Base-by-base conservation (phyloP, 2,113 vertebrate species). In the Camelus dromedarius region DNA sequence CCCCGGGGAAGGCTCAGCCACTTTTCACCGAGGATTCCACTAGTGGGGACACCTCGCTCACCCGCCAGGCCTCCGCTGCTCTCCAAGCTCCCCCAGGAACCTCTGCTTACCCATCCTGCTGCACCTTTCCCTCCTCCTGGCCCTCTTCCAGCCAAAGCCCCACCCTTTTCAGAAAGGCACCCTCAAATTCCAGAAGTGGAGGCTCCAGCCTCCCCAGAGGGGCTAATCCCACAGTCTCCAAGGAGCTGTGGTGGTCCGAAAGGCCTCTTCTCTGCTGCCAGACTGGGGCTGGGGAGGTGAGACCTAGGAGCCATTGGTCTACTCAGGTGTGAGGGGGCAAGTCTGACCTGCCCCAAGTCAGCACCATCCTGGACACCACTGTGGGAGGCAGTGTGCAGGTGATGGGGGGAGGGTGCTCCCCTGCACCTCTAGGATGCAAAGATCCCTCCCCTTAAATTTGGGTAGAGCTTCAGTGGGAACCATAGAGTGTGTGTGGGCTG, bases 1-100 rank as follows among this genome's bases (percentile, higher is more conserved):
- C 86, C 83, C 67, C 52, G 83, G 90, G 76, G 76, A 85, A 97
- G 97, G 93, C 96, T 94, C 96, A 96, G 96, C 75, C 93, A 84
- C 76, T 93, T 75, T 16, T 42, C 86, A 69, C 77, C 24, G 28
- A 92, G 77, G 84, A 96, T 84, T 75, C 88, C 62, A 9, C 76
- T 50, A 60, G 12, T 81, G 70, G 66, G 64, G 93, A 75, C 7
- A 5, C n/a, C 64, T 79, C 46, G 56, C 52, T 85, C 79, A n/a
- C 38, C 35, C 58, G 42, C 62, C 75, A 93, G 94, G 94, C 93
- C 94, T 96, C 48, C 38, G 95, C 86, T 89, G 82, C 91, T 80
- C 92, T 77, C 79, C 46, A 8, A 7, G 94, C 38, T 24, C 64
- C 62, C 18, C 82, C 46, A n/a, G 46, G 46, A 62, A 70, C 90